Percentiles rank a stretch among this genome's conserved stretches.
These are phyloP conservation scores for Gymnocheta viridis DNA, from an alignment of 2,888 invertebrate species.

Conservation along the genomic window DNA sequence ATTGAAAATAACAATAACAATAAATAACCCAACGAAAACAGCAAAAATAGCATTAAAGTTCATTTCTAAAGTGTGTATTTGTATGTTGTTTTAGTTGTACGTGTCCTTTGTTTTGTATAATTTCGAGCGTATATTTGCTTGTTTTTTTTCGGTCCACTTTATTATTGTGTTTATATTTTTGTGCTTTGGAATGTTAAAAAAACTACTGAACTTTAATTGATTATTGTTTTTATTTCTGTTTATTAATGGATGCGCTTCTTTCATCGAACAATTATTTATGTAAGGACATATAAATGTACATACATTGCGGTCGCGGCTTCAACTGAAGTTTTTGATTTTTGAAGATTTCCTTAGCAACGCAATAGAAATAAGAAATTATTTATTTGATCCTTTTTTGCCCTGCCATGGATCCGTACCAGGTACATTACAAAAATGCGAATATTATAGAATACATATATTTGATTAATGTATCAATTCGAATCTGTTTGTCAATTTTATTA, in stretches of 20 bases:
- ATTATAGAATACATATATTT: too few relatives aligned
- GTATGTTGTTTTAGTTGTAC: slow-evolving; percentile 31
- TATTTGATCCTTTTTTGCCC: too few relatives aligned
- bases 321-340: too few relatives aligned
- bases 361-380: too few relatives aligned
- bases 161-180: slow-evolving; percentile 66
- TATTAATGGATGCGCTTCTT: not conserved
- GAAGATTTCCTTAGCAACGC: too few relatives aligned
- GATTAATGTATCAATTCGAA: too few relatives aligned
- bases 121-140: too few relatives aligned
- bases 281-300: too few relatives aligned
- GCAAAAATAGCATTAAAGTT: slow-evolving; percentile 20
- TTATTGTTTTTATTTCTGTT: slow-evolving; percentile 29
- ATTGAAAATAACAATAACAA: slow-evolving; percentile 44
- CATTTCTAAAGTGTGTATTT: not conserved
- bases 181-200: slow-evolving; percentile 41
- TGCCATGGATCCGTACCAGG: too few relatives aligned
- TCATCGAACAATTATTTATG: not conserved
- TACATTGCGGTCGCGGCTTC: too few relatives aligned
- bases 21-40: slow-evolving; percentile 23
- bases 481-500: too few relatives aligned
- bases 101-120: slow-evolving; percentile 41
- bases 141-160: slow-evolving; percentile 60
- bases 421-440: too few relatives aligned
- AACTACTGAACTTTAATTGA: slow-evolving; percentile 36